Percentiles rank a stretch among this genome's conserved stretches.
Evolutionary conservation across 2,113 vertebrate species (phyloP).

Genomic region (Polypterus senegalus): DNA sequence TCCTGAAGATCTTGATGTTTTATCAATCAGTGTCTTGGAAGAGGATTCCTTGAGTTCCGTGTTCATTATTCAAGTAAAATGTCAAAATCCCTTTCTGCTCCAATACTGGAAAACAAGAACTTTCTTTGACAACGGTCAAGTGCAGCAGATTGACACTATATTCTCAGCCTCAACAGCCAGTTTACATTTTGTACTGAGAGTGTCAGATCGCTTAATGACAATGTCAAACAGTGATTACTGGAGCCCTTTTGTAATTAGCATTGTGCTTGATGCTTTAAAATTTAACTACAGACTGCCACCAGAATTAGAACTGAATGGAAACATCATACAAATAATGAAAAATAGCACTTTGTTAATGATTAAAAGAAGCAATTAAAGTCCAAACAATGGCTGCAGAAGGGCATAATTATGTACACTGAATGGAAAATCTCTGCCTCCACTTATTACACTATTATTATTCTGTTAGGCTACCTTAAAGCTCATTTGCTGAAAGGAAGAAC

Average conservation of each 20-base stretch:
- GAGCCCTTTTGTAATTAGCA: slow-evolving; percentile 33
- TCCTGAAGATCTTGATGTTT: slow-evolving; percentile 17
- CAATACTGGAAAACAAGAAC: slow-evolving; percentile 36
- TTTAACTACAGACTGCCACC: slow-evolving; percentile 31
- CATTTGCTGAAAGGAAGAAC: no score
- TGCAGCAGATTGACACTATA: slow-evolving; percentile 30
- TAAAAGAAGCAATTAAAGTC: slow-evolving; percentile 20
- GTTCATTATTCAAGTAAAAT: slow-evolving; percentile 31
- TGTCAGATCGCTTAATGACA: slow-evolving; percentile 19
- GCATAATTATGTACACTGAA: no score
- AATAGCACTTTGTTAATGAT: slow-evolving; percentile 25
- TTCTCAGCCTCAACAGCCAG: background rate
- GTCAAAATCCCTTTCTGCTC: slow-evolving; percentile 31
- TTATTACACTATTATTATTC: no score
- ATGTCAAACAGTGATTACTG: slow-evolving; percentile 39
- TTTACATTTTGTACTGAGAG: slow-evolving; percentile 34
- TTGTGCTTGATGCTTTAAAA: slow-evolving; percentile 36
- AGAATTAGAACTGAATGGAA: slow-evolving; percentile 1
- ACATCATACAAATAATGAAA: slow-evolving; percentile 25
- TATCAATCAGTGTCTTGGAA: slow-evolving; percentile 37
- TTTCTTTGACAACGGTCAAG: slow-evolving; percentile 31
- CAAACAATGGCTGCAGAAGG: background rate
- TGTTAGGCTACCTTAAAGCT: no score
- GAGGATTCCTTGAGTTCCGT: slow-evolving; percentile 29
- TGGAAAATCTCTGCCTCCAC: no score